phyloP scores from a whole-genome alignment of 2,113 vertebrate genomes.

The Gasterosteus nipponicus region DNA sequence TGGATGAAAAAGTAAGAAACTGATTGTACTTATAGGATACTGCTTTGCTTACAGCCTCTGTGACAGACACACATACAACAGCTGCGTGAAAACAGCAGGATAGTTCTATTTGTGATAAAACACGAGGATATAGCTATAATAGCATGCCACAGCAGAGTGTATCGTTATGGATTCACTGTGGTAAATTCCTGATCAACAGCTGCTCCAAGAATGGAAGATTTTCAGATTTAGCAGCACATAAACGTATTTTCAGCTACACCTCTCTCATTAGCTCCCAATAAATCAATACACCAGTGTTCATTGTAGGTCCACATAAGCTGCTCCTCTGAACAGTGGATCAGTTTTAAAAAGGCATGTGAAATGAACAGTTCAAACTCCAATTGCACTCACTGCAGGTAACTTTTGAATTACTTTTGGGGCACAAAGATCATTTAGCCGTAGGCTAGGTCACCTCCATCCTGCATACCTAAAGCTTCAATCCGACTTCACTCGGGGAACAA shows the following conservation, averaged over 20 bases:
- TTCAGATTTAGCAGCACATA: constrained; percentile 1
- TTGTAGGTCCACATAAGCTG: constrained; percentile 23
- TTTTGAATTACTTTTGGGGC: constrained; percentile 54
- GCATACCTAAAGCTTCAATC: constrained; percentile 62
- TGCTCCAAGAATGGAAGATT: constrained; percentile 35
- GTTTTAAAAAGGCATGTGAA: constrained; percentile 47
- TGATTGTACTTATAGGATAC: constrained; percentile 44
- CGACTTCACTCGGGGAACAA: constrained; percentile 49
- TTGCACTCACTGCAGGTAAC: constrained; percentile 49
- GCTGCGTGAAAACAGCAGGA: constrained; percentile 38
- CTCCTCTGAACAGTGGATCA: constrained; percentile 25
- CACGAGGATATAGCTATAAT: constrained; percentile 37
- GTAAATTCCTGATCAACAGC: not conserved
- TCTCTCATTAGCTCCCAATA: constrained; percentile 42
- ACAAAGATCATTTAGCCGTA: constrained; percentile 49
- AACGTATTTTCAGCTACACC: constrained; percentile 15
- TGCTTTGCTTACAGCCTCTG: constrained; percentile 46
- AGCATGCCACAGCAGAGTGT: constrained; percentile 17
- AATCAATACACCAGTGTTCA: constrained; percentile 40
- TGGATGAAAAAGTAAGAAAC: constrained; percentile 38
- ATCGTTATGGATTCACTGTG: constrained; percentile 45
- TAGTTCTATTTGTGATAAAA: constrained; percentile 39
- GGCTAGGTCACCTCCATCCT: constrained; percentile 58
- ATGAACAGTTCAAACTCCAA: constrained; percentile 42
- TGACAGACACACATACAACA: constrained; percentile 37